Evolutionary conservation across 2,113 vertebrate genomes (phyloP).

Genomic region (Hemicordylus capensis): DNA sequence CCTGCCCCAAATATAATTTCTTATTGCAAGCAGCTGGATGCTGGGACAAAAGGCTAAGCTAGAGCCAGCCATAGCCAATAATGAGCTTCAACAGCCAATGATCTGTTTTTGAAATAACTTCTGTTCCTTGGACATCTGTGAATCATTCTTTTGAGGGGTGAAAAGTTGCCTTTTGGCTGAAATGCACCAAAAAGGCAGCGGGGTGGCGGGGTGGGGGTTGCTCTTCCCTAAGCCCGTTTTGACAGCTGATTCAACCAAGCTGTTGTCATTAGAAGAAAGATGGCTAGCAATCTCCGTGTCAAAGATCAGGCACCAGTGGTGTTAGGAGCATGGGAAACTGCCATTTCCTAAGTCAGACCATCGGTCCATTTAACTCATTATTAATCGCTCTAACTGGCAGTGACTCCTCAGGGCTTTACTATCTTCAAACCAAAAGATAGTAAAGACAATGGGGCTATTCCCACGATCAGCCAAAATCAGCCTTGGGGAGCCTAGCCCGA

Average conservation of each 20-base stretch:
- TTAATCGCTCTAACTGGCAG: no score
- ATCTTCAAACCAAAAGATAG: no score
- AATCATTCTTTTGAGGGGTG: background rate
- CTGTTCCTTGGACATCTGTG: background rate
- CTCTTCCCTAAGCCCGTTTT: background rate
- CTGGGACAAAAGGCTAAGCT: background rate
- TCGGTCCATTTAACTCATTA: no score
- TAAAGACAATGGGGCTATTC: no score
- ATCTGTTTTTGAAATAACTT: accelerated
- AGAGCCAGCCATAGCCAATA: background rate
- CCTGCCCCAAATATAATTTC: background rate
- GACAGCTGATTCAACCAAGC: background rate
- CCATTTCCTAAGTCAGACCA: no score
- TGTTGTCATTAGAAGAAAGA: background rate
- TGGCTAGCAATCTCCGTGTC: background rate
- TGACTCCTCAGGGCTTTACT: no score
- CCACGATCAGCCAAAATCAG: no score
- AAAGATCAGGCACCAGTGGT: background rate
- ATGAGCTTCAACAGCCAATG: background rate
- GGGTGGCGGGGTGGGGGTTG: no score
- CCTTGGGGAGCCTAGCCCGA: no score
- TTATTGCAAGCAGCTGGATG: constrained; percentile 12
- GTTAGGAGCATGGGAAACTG: no score
- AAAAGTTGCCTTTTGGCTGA: background rate
- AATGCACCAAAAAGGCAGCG: background rate